phyloP scores from a whole-genome alignment of 1,140 invertebrate species.

The Rhopalosiphum padi region DNA sequence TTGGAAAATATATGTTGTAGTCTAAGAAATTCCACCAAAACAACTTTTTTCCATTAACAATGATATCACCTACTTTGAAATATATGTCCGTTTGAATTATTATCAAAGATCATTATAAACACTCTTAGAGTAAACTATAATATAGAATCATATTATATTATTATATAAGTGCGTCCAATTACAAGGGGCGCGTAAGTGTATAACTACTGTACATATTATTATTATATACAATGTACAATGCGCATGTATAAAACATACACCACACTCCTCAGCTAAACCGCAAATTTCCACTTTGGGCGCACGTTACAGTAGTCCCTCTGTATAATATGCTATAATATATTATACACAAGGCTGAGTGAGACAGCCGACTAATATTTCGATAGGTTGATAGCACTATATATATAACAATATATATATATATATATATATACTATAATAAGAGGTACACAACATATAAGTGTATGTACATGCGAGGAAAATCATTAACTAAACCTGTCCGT shows the following conservation, averaged over 20 bases:
- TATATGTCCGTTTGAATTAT: no score
- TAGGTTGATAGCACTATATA: background rate
- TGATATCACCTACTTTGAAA: background rate
- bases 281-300: background rate
- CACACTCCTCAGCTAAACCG: background rate
- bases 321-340: background rate
- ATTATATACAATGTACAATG: no score
- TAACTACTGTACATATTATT: background rate
- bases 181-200: background rate
- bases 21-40: background rate
- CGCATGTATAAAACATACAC: no score
- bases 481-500: slow-evolving; percentile 45
- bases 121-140: background rate
- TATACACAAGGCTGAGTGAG: background rate
- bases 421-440: background rate
- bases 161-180: background rate
- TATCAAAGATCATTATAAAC: no score
- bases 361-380: slow-evolving; percentile 29
- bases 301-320: background rate
- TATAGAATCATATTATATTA: background rate
- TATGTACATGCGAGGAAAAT: slow-evolving; percentile 25
- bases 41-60: background rate
- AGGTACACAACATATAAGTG: background rate
- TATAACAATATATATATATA: background rate
- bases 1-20: background rate